Evolutionary conservation across 2,113 vertebrate species (phyloP).

Genomic region (Vidua macroura): DNA sequence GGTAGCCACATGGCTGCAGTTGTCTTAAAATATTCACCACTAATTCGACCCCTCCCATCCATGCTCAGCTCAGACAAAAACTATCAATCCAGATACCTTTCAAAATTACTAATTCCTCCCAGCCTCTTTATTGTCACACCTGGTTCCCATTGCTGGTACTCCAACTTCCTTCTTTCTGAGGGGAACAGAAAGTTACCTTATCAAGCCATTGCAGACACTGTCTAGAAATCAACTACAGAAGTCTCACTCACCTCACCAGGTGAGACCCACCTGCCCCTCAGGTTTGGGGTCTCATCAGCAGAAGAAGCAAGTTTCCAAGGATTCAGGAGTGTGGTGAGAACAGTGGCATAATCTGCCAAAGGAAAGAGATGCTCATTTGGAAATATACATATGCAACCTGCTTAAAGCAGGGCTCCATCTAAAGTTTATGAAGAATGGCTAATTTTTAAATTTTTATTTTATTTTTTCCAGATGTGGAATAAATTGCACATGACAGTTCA

Average conservation of each 20-base stretch:
- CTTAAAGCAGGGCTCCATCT: neutral
- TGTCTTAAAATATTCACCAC: neutral
- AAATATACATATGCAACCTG: neutral
- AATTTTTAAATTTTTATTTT: neutral
- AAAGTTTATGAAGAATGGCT: neutral
- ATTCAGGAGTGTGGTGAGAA: neutral
- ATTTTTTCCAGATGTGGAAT: neutral
- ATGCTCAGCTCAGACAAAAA: neutral
- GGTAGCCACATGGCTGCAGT: neutral
- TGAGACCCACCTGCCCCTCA: neutral
- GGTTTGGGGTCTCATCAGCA: neutral
- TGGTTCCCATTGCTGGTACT: neutral
- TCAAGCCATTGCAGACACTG: neutral
- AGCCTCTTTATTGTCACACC: neutral
- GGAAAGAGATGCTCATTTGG: neutral
- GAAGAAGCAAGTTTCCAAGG: neutral
- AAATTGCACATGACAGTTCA: neutral
- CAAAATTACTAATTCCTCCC: neutral
- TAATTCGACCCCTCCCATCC: neutral
- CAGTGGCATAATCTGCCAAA: neutral
- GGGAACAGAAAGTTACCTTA: neutral
- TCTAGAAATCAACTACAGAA: neutral
- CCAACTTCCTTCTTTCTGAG: neutral
- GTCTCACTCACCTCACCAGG: too few relatives aligned
- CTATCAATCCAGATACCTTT: neutral